Base-by-base conservation (phyloP, 2,113 vertebrate genomes). In the Seriola dumerili region DNA sequence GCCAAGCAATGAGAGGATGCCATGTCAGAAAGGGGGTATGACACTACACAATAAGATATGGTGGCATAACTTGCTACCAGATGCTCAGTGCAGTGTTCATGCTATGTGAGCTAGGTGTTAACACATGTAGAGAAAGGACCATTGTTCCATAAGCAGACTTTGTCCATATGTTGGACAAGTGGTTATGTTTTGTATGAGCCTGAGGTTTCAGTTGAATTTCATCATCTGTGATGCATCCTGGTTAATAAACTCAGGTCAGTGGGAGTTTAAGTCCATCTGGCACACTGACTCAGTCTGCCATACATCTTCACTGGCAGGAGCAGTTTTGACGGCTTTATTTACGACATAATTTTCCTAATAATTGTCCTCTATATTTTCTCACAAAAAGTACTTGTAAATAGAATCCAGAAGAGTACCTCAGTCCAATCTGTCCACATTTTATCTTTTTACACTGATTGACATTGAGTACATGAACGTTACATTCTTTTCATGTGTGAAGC, bases 1-100 rank as follows among this genome's bases (percentile, higher is more conserved):
- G 83, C 73, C 69, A 62, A 87, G 88, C 91, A 91, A 89, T 88
- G 78, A 88, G 81, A 89, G 36, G 77, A 86, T 90, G 87, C 90
- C 76, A 76, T 92, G 89, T 90, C 80, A 91, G 76, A 78, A 57
- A 83, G 19, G 54, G 62, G 68, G 57, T 76, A 74, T 78, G 87
- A 88, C 89, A 86, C 82, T 80, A 76, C 70, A 84, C 71, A 80
- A 29, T 80, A 70, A 80, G 54, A 75, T 67, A 83, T 44, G 71
- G 82, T 70, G 84, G 63, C 70, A 61, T 63, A 44, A 70, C 83
- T 63, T 61, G 46, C 80, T 23, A 76, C 85, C 84, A 88, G 83
- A 89, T 81, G 84, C 76, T 83, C 52, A 3, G 66, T 57, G 21
- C 29, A 12, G 17, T 19, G 50, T 72, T 61, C 9, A 13, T n/a